Base-by-base conservation (phyloP, 2,113 vertebrate species). In the Origma solitaria region DNA sequence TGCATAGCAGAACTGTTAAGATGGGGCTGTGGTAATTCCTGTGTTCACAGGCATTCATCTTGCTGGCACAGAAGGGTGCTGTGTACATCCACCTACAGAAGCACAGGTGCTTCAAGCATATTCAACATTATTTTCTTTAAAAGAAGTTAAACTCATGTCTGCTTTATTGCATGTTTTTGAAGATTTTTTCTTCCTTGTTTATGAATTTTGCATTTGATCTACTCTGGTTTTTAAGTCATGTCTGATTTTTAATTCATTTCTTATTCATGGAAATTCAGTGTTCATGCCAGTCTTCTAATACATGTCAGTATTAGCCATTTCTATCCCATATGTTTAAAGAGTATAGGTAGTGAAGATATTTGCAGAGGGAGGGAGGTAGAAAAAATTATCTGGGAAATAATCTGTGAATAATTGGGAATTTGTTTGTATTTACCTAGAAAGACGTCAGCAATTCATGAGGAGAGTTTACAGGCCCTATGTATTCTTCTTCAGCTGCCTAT, bases 361-460 rank as follows among this genome's bases (percentile, higher is more conserved):
- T 87, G 30, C 71, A 75, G 31, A 90, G 40, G 35, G 27, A 73
- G 58, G 17, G 22, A 77, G 53, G 28, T 54, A 49, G 61, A 86
- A 86, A 22, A 79, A 42, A 94, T 97, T 95, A 51, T 91, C 54
- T 94, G 78, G 37, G 93, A 81, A 80, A 61, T 80, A 54, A 88
- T 85, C 71, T 92, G 5, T 69, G 28, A 62, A 96, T 2, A 77
- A 31, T 10, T 94, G 84, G 76, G 54, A 82, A 65, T 82, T 85
- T 68, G 4, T 56, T 28, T 77, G 19, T 90, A 23, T 94, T 88
- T 69, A 86, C 27, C 13, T 60, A 42, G 78, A 83, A 96, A 62
- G 50, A 87, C 56, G 71, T 58, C 35, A 82, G 76, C 64, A 94
- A 21, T 90, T 82, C 25, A 42, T 19, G 38, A 50, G 18, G 9